Evolutionary conservation across 2,797 vertebrate genomes (phyloP).

Genomic region (Decapterus maruadsi): DNA sequence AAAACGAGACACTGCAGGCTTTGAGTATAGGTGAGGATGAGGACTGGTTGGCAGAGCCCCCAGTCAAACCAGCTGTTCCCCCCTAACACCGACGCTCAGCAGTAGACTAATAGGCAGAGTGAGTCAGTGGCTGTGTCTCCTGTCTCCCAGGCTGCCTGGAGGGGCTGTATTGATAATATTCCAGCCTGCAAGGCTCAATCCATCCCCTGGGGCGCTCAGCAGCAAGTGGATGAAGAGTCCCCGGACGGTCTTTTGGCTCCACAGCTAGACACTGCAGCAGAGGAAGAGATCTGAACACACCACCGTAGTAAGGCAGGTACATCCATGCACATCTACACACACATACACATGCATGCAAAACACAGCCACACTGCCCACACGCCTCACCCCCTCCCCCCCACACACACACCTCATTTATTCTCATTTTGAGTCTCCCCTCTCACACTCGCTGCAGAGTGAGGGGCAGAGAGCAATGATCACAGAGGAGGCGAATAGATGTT

Average conservation of each 20-base stretch:
- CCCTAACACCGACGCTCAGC: constrained; percentile 75
- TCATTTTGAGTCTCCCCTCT: constrained; percentile 73
- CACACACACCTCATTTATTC: constrained; percentile 80
- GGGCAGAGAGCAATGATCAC: constrained; percentile 76
- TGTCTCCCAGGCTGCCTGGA: constrained; percentile 86
- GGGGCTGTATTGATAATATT: constrained; percentile 87
- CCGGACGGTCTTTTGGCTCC: constrained; percentile 80
- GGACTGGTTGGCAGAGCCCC: constrained; percentile 68
- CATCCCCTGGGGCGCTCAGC: constrained; percentile 78
- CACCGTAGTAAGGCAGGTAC: constrained; percentile 58
- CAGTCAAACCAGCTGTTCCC: constrained; percentile 77
- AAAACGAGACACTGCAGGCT: constrained; percentile 35
- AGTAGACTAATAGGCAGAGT: constrained; percentile 84
- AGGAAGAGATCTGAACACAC: constrained; percentile 64
- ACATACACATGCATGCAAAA: constrained; percentile 23
- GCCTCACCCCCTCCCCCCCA: constrained; percentile 54
- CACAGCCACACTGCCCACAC: constrained; percentile 55
- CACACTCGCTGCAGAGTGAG: constrained; percentile 63
- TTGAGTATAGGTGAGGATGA: constrained; percentile 47
- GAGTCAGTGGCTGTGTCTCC: constrained; percentile 79
- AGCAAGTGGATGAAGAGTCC: constrained; percentile 82
- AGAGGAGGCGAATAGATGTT: constrained; percentile 64
- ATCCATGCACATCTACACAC: constrained; percentile 30
- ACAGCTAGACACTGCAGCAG: constrained; percentile 58
- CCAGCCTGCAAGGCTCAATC: constrained; percentile 84